phyloP scores from a whole-genome alignment of 2,797 vertebrate species.

The Phataginus tricuspis region DNA sequence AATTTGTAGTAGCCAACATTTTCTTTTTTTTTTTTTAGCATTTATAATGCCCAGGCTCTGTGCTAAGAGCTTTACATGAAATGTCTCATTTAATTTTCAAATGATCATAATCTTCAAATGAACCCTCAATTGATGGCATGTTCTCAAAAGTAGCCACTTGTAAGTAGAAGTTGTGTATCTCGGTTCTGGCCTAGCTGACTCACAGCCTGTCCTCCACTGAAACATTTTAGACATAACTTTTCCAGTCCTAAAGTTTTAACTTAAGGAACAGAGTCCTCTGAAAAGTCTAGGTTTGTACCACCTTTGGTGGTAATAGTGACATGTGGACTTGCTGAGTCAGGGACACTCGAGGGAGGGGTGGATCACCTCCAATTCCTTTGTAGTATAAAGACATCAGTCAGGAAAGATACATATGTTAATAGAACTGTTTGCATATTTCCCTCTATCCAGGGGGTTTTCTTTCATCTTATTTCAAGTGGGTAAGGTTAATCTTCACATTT shows the following conservation, averaged over 20 bases:
- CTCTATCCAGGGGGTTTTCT: constrained; percentile 30
- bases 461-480: constrained; percentile 63
- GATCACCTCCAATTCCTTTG: background rate
- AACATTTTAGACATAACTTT: background rate
- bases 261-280: background rate
- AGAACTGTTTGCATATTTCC: constrained; percentile 24
- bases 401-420: background rate
- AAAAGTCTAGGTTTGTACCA: background rate
- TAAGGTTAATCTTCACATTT: constrained; percentile 64
- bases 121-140: background rate
- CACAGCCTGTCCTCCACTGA: background rate
- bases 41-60: background rate
- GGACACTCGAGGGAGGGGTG: background rate
- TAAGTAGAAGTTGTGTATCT: background rate
- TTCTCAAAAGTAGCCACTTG: background rate
- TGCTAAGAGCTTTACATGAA: background rate
- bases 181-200: background rate
- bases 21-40: background rate
- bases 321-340: constrained; percentile 33
- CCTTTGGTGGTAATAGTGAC: background rate
- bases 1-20: background rate
- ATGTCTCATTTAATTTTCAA: background rate
- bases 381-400: background rate
- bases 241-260: background rate
- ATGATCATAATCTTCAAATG: background rate